A percentile compares a stretch with the other conserved stretches of the same genome.
Evolutionary conservation across 2,888 invertebrate species (phyloP).

Genomic region (Odontomyia ornata): DNA sequence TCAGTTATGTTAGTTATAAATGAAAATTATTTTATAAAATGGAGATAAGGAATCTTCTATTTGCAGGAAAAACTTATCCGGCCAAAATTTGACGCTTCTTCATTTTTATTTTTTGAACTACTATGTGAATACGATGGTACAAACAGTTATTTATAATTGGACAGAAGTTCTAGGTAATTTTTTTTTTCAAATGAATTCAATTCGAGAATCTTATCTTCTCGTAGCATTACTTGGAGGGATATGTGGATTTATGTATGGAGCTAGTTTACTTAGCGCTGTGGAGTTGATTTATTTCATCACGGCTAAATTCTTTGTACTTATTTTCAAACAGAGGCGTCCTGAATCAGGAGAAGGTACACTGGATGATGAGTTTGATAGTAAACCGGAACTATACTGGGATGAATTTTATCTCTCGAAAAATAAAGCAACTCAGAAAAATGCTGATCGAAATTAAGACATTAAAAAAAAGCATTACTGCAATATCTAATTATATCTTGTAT

Average conservation of each 20-base stretch:
- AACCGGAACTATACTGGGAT: conserved; percentile 8
- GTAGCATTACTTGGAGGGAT: conserved; percentile 62
- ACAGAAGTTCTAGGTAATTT: conserved; percentile 41
- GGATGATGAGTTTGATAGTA: background rate
- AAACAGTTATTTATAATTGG: conserved; percentile 45
- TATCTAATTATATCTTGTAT: too few species aligned
- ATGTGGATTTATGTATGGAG: conserved; percentile 61
- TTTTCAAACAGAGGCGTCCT: background rate
- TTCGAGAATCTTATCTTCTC: conserved; percentile 49
- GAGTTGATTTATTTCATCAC: conserved; percentile 59
- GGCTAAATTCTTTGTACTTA: conserved; percentile 58
- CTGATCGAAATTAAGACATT: too few species aligned
- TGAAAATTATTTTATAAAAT: too few species aligned
- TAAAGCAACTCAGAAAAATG: background rate
- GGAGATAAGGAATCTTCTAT: too few species aligned
- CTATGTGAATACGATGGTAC: conserved; percentile 33
- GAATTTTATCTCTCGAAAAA: background rate
- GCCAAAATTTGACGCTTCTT: conserved; percentile 15
- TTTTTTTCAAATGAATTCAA: too few species aligned
- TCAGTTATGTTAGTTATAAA: too few species aligned
- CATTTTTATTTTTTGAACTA: conserved; percentile 38
- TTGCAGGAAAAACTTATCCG: conserved; percentile 33
- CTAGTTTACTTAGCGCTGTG: conserved; percentile 60
- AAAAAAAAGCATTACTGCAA: too few species aligned
- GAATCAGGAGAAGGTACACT: background rate